These are phyloP conservation scores for Anolis apletophallus DNA, from an alignment of 2,797 vertebrate genomes.

Conservation along the genomic window DNA sequence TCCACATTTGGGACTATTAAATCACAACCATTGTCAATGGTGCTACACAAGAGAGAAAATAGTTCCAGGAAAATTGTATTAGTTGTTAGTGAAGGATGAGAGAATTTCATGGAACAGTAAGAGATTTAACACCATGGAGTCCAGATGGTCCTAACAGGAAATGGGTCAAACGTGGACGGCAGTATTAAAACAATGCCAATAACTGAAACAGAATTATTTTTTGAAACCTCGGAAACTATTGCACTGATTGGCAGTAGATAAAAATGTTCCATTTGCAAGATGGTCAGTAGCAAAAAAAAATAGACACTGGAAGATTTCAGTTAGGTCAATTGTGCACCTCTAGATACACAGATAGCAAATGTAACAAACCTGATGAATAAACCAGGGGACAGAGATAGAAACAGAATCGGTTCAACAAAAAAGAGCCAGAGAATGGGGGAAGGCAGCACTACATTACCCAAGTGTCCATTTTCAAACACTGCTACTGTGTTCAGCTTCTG, in stretches of 20 bases:
- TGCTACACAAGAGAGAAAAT: conserved; percentile 30
- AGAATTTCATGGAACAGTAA: neutral
- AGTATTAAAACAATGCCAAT: neutral
- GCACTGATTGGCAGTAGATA: conserved; percentile 26
- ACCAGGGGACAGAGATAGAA: conserved; percentile 25
- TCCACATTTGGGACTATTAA: conserved; percentile 19
- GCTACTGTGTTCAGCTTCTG: no score
- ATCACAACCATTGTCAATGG: conserved; percentile 32
- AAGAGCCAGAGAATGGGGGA: neutral
- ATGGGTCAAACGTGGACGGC: neutral
- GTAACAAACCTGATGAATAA: conserved; percentile 28
- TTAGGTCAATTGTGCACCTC: conserved; percentile 18
- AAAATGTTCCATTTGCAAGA: neutral
- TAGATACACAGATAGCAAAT: conserved; percentile 55
- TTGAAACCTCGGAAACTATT: neutral
- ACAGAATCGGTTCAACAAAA: conserved; percentile 6
- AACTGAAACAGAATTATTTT: neutral
- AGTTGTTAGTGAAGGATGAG: neutral
- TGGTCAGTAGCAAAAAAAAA: neutral
- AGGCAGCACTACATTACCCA: neutral
- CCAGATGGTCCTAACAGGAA: conserved; percentile 11
- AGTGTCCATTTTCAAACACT: no score
- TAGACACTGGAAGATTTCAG: conserved; percentile 5
- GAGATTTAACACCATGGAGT: neutral
- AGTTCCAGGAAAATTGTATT: conserved; percentile 44